phyloP scores from a whole-genome alignment of 2,113 vertebrate genomes.

The Tachuris rubrigastra region DNA sequence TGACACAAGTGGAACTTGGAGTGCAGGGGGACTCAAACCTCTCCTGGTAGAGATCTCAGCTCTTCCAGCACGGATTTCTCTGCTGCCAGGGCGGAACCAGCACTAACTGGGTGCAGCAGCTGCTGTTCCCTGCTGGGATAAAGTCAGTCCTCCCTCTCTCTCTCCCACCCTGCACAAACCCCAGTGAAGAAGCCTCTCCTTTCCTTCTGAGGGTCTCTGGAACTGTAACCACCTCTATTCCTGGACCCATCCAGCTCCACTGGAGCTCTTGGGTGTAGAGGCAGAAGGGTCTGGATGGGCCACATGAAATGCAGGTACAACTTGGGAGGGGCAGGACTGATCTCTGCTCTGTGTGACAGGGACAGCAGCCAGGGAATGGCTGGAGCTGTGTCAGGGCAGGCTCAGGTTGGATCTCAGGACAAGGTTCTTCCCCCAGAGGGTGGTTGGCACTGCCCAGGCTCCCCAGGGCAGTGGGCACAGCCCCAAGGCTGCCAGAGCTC shows the following conservation, averaged over 20 bases:
- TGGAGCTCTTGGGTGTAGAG: background rate
- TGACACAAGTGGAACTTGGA: background rate
- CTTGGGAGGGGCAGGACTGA: background rate
- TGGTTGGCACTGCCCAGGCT: background rate
- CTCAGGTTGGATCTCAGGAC: too few relatives aligned
- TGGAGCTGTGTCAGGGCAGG: too few relatives aligned
- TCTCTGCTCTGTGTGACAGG: background rate
- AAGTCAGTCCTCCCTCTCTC: background rate
- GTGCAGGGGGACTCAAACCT: background rate
- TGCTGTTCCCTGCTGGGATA: background rate
- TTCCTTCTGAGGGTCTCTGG: background rate
- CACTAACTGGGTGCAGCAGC: background rate
- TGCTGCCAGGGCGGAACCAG: background rate
- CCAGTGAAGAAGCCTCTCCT: fast-evolving
- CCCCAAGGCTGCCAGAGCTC: background rate
- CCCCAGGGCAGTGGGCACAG: background rate
- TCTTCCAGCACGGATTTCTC: background rate
- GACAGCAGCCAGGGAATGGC: background rate
- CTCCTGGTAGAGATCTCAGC: background rate
- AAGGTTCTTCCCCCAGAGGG: too few relatives aligned
- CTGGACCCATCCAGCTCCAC: background rate
- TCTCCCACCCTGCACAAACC: background rate
- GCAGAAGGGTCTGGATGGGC: background rate
- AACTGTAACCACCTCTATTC: background rate
- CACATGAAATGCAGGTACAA: background rate